A percentile compares a stretch with the other conserved stretches of the same genome.
Evolutionary conservation across 2,888 invertebrate genomes (phyloP).

Genomic region (Chydorus sphaericus): DNA sequence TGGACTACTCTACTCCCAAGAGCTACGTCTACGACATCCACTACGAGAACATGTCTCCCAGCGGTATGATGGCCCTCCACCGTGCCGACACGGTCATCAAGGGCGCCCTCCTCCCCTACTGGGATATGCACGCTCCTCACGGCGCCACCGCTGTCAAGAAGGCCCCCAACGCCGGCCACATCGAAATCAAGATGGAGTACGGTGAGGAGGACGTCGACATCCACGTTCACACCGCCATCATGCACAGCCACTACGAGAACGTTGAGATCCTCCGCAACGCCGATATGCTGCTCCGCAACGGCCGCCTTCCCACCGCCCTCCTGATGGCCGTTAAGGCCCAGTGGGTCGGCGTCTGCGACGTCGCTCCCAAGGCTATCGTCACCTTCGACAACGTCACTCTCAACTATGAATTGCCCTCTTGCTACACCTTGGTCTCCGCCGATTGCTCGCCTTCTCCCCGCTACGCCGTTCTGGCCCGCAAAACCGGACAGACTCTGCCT

Average conservation of each 20-base stretch:
- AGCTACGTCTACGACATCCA: constrained; percentile 9
- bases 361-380: constrained; percentile 14
- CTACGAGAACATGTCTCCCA: constrained; percentile 12
- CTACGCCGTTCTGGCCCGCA: constrained; percentile 15
- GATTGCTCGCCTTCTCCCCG: constrained; percentile 13
- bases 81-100: constrained; percentile 11
- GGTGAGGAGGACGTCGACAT: constrained; percentile 12
- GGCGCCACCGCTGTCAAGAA: constrained; percentile 8
- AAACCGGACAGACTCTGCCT: constrained; percentile 7
- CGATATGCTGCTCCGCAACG: constrained; percentile 8
- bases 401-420: constrained; percentile 10
- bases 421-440: constrained; percentile 13
- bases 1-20: constrained; percentile 13
- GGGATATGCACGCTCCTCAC: constrained; percentile 14
- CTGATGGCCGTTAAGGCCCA: constrained; percentile 2
- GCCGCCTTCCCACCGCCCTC: constrained; percentile 10
- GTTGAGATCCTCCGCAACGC: constrained; percentile 11
- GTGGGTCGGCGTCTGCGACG: constrained; percentile 14
- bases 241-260: constrained; percentile 15
- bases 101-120: constrained; percentile 12
- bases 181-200: constrained; percentile 10
- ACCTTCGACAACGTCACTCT: constrained; percentile 13
- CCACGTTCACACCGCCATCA: constrained; percentile 13
- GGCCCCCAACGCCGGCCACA: constrained; percentile 11
- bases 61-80: constrained; percentile 7